Percentiles rank a stretch among this genome's conserved stretches.
These are phyloP conservation scores for Falco punctatus DNA, from an alignment of 2,113 vertebrate genomes.

Conservation along the genomic window DNA sequence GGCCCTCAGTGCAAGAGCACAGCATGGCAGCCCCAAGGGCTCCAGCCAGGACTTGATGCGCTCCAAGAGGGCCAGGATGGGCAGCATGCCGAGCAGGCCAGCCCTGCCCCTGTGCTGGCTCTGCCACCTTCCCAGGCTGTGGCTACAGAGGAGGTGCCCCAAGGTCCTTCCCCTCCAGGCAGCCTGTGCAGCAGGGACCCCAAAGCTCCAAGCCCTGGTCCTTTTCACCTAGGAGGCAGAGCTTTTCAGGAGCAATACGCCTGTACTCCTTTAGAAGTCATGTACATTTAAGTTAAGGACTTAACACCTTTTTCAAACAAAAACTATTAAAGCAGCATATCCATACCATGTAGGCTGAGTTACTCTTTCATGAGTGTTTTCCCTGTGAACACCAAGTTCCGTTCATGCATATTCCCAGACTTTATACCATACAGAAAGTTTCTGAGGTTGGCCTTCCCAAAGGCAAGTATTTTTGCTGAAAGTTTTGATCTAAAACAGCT, in stretches of 20 bases:
- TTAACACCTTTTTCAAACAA: not conserved
- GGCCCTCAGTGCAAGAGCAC: not conserved
- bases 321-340: not conserved
- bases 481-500: not conserved
- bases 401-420: not conserved
- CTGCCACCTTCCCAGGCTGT: not conserved
- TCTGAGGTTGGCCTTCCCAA: not conserved
- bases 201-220: not conserved
- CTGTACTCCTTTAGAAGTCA: not conserved
- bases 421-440: not conserved
- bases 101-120: not conserved
- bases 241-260: not conserved
- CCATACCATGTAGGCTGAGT: not conserved
- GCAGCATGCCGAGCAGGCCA: not conserved
- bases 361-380: not conserved
- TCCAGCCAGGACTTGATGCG: not conserved
- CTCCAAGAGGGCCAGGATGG: not conserved
- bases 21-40: not conserved
- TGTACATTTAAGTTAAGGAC: not conserved
- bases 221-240: not conserved
- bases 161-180: rapidly evolving
- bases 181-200: not conserved
- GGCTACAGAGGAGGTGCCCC: no score
- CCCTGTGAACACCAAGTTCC: not conserved
- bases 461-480: not conserved